Percentiles rank a stretch among this genome's conserved stretches.
Evolutionary conservation across 2,113 vertebrate genomes (phyloP).

Genomic region (Cercopithecus mona): DNA sequence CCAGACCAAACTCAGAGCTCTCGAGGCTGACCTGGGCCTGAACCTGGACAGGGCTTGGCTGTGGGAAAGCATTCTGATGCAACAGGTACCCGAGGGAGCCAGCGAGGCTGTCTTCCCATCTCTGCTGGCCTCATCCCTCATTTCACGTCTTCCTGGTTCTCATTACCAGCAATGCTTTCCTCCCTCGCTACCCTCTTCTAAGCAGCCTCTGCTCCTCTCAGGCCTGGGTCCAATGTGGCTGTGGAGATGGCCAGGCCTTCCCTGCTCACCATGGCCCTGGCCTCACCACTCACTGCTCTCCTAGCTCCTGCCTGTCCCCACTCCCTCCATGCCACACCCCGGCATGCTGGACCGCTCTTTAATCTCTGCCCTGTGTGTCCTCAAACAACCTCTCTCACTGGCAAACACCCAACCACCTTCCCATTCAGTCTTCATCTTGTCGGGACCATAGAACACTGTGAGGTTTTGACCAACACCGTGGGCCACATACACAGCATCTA

Average conservation of each 20-base stretch:
- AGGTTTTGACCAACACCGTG: not conserved
- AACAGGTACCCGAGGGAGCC: not conserved
- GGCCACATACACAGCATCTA: not conserved
- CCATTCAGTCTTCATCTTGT: fast-evolving
- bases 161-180: fast-evolving
- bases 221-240: not conserved
- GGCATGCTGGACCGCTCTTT: fast-evolving
- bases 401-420: too few species aligned
- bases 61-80: too few species aligned
- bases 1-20: not conserved
- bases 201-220: not conserved
- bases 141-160: fast-evolving
- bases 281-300: not conserved
- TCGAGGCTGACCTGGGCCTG: too few species aligned
- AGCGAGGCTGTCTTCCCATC: not conserved
- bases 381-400: not conserved
- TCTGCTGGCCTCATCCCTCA: fast-evolving
- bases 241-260: not conserved
- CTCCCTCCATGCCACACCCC: fast-evolving
- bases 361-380: not conserved
- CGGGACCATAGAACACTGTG: not conserved
- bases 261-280: not conserved
- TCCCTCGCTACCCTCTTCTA: not conserved
- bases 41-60: not conserved
- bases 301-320: not conserved